Percentiles rank a stretch among this genome's conserved stretches.
These are phyloP conservation scores for Catharus minimus DNA, from an alignment of 2,113 vertebrate species.

Conservation along the genomic window DNA sequence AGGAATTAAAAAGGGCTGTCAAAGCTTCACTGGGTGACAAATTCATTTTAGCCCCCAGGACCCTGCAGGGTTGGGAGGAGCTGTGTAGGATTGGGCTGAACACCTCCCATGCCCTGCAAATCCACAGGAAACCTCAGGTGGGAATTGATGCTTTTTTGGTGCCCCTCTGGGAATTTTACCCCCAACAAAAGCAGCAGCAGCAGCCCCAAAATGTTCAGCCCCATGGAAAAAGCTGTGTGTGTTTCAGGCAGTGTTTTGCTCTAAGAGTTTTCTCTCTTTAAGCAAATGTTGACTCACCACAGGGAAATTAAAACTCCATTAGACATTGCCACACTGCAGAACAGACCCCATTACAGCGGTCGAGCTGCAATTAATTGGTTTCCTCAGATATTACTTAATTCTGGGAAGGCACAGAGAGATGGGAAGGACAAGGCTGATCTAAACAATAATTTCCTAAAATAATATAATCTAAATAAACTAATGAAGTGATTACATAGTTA, in stretches of 20 bases:
- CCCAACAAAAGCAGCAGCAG: not conserved
- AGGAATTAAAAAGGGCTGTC: not conserved
- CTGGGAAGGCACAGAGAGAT: slow-evolving; percentile 32
- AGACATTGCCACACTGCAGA: slow-evolving; percentile 61
- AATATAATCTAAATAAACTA: slow-evolving; percentile 67
- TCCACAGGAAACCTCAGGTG: not conserved
- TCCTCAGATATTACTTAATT: slow-evolving; percentile 67
- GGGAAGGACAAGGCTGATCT: slow-evolving; percentile 36
- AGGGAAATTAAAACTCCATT: slow-evolving; percentile 82
- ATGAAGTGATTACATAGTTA: slow-evolving; percentile 61
- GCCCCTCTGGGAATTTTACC: not conserved
- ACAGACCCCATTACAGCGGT: slow-evolving; percentile 49
- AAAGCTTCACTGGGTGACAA: not conserved
- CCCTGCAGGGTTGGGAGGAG: not conserved
- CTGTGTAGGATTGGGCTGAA: not conserved
- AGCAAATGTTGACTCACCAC: slow-evolving; percentile 73
- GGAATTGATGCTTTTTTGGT: not conserved
- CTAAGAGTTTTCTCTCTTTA: slow-evolving; percentile 63
- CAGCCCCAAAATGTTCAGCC: not conserved
- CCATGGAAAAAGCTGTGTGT: not conserved
- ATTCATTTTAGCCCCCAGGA: not conserved
- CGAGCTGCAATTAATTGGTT: slow-evolving; percentile 74
- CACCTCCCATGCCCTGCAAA: not conserved
- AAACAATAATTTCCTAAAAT: slow-evolving; percentile 64
- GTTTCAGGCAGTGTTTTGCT: slow-evolving; percentile 46